Percentiles rank a stretch among this genome's conserved stretches.
Conservation (phyloP, 2,797 vertebrate species). For the Atherinosoma microstoma region DNA sequence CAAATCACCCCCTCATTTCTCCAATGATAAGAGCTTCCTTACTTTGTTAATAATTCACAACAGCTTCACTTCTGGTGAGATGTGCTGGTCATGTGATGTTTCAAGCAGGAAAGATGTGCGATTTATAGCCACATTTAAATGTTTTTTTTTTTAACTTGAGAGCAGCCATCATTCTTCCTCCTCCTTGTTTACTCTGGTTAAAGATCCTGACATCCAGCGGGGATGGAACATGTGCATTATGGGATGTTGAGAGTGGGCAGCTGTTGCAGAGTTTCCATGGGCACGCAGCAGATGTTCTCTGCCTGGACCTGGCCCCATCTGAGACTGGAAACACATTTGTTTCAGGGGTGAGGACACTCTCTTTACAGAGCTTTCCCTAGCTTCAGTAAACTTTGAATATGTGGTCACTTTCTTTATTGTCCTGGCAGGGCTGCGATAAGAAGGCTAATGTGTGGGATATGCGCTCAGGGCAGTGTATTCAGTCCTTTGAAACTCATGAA, state of each 20-base stretch:
- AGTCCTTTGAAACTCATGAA: constrained; percentile 98
- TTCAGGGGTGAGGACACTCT: constrained; percentile 89
- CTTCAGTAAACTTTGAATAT: background rate
- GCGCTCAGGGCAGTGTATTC: constrained; percentile 96
- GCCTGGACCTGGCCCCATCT: constrained; percentile 95
- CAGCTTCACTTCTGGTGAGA: constrained; percentile 38
- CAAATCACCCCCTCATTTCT: constrained; percentile 50
- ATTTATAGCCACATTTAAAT: constrained; percentile 38
- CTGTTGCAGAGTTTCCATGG: constrained; percentile 99
- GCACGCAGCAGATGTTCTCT: constrained; percentile 97
- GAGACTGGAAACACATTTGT: constrained; percentile 99
- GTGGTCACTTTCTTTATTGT: constrained; percentile 3
- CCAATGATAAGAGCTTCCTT: constrained; percentile 7
- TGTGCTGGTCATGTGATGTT: constrained; percentile 52
- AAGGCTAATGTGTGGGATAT: constrained; percentile 99
- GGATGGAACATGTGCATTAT: constrained; percentile 96
- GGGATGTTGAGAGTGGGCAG: constrained; percentile 99
- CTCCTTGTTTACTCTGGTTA: constrained; percentile 23
- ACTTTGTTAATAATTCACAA: constrained; percentile 66
- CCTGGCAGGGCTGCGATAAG: constrained; percentile 94
- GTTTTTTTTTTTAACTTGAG: constrained; percentile 21
- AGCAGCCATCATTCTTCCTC: constrained; percentile 11
- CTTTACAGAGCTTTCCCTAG: background rate
- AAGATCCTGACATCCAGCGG: constrained; percentile 98
- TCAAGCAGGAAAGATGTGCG: constrained; percentile 39